Evolutionary conservation across 1,140 invertebrate species (phyloP).

Genomic region (Drosophila nikananu): DNA sequence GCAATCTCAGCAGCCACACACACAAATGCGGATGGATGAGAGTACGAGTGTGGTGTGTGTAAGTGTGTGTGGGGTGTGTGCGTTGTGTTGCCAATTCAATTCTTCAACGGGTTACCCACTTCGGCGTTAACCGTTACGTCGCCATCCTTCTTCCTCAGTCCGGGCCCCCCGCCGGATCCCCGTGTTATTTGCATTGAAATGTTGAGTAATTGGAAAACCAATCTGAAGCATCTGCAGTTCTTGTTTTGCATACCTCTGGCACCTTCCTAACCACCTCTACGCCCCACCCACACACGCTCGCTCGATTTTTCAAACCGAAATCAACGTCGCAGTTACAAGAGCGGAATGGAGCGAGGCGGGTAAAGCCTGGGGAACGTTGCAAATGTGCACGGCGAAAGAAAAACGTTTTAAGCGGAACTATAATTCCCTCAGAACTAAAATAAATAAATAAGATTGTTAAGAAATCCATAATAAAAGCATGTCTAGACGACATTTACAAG

Average conservation of each 20-base stretch:
- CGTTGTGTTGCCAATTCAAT: conserved; percentile 39
- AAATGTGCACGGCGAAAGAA: conserved; percentile 4
- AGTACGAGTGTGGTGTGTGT: conserved; percentile 25
- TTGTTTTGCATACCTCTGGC: conserved; percentile 76
- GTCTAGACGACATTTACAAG: neutral
- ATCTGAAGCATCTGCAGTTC: conserved; percentile 81
- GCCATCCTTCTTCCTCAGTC: conserved; percentile 32
- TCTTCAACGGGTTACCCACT: conserved; percentile 45
- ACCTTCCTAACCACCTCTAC: conserved; percentile 32
- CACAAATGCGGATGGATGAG: conserved; percentile 25
- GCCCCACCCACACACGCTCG: neutral
- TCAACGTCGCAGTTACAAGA: conserved; percentile 44
- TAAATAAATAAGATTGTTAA: too few relatives aligned
- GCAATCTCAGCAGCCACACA: conserved; percentile 35
- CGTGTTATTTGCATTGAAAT: conserved; percentile 79
- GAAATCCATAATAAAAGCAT: too few relatives aligned
- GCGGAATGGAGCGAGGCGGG: conserved; percentile 13
- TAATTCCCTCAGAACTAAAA: neutral
- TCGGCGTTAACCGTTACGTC: conserved; percentile 46
- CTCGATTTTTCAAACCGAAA: conserved; percentile 58
- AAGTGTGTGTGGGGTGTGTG: conserved; percentile 27
- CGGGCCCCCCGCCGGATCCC: conserved; percentile 1
- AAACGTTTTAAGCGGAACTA: neutral
- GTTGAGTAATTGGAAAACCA: conserved; percentile 83
- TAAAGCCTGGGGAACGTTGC: neutral